These are phyloP conservation scores for Amphipoea lucens DNA, from an alignment of 2,888 invertebrate species.

Conservation along the genomic window DNA sequence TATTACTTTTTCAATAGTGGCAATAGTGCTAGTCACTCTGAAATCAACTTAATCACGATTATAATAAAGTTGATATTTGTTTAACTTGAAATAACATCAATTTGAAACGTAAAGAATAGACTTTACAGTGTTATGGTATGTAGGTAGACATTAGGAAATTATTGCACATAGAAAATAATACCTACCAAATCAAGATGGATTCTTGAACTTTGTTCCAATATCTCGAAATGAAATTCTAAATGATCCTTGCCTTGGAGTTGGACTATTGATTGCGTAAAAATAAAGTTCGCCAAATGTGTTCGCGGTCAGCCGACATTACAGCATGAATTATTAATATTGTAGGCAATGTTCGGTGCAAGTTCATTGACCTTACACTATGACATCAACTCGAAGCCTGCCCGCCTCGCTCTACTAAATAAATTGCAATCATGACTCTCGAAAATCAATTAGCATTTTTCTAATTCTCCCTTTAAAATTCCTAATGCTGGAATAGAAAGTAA, in stretches of 20 bases:
- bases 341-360: constrained; percentile 76
- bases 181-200: not conserved
- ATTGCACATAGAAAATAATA: constrained; percentile 21
- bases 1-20: too few relatives aligned
- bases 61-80: too few relatives aligned
- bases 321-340: constrained; percentile 87
- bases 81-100: too few relatives aligned
- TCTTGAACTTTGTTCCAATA: constrained; percentile 11
- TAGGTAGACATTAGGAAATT: not conserved
- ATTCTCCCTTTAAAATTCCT: constrained; percentile 27
- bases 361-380: constrained; percentile 76
- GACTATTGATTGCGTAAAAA: constrained; percentile 68
- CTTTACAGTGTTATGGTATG: constrained; percentile 1
- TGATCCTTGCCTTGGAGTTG: constrained; percentile 37
- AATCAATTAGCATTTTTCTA: constrained; percentile 59
- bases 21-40: too few relatives aligned
- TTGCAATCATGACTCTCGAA: constrained; percentile 40
- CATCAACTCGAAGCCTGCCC: constrained; percentile 64
- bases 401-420: constrained; percentile 66
- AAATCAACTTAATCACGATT: too few relatives aligned
- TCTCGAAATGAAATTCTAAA: constrained; percentile 50
- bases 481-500: constrained; percentile 44
- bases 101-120: too few relatives aligned
- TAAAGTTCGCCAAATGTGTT: constrained; percentile 74
- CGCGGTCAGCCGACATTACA: constrained; percentile 77